These are phyloP conservation scores for Dynastes tityus DNA, from an alignment of 2,888 invertebrate genomes.

Conservation along the genomic window DNA sequence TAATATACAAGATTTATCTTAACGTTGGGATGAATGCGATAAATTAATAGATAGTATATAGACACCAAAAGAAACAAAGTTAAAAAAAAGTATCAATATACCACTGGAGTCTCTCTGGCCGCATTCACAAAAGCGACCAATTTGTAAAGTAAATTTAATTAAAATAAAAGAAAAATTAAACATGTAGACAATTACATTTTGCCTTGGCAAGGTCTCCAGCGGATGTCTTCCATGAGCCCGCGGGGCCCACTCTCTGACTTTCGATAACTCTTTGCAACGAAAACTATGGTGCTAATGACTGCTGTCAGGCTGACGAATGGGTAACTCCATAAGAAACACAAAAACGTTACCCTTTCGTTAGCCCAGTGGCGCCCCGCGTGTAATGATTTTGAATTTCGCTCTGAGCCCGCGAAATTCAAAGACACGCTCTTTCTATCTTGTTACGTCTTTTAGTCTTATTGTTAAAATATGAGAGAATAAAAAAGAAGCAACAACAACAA, in stretches of 20 bases:
- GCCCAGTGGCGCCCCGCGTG: conserved; percentile 61
- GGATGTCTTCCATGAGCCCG: conserved; percentile 70
- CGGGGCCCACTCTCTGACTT: conserved; percentile 63
- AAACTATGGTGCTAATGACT: conserved; percentile 71
- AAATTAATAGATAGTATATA: conserved; percentile 60
- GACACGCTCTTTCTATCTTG: conserved; percentile 67
- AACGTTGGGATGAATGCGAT: conserved; percentile 54
- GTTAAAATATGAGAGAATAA: conserved; percentile 49
- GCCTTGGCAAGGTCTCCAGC: conserved; percentile 69
- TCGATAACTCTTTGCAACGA: conserved; percentile 67
- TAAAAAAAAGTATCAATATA: conserved; percentile 54
- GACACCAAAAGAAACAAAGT: conserved; percentile 60
- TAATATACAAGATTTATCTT: conserved; percentile 29
- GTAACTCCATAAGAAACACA: conserved; percentile 34
- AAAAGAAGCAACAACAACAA: conserved; percentile 49
- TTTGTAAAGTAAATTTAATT: conserved; percentile 17
- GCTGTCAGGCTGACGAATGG: conserved; percentile 61
- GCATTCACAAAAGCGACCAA: conserved; percentile 35
- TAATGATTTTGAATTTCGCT: conserved; percentile 61
- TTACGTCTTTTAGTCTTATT: conserved; percentile 67
- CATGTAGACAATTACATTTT: conserved; percentile 56
- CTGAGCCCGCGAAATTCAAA: conserved; percentile 66
- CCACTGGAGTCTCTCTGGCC: conserved; percentile 61
- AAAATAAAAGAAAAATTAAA: neutral
- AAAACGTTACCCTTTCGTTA: conserved; percentile 42